Percentiles rank a stretch among this genome's conserved stretches.
phyloP scores from a whole-genome alignment of 2,888 invertebrate species.

The Volucella zonaria region DNA sequence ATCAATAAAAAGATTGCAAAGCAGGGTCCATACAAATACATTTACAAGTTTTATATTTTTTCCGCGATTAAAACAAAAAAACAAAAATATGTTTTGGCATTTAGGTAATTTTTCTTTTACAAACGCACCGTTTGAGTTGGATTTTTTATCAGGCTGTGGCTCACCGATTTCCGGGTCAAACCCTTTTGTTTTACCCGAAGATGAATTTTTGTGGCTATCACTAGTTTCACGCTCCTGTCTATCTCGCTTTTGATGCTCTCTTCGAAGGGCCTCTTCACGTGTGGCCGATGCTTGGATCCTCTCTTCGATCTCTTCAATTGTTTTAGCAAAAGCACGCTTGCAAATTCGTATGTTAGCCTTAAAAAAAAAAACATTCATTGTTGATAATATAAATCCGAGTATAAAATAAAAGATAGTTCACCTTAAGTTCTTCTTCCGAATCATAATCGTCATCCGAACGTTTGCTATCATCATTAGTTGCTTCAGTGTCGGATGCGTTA shows the following conservation, averaged over 20 bases:
- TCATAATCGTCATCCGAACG: conserved; percentile 84
- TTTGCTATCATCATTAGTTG: conserved; percentile 78
- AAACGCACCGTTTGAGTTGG: conserved; percentile 80
- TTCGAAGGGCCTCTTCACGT: conserved; percentile 77
- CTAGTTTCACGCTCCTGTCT: conserved; percentile 38
- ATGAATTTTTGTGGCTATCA: conserved; percentile 43
- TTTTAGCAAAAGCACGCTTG: conserved; percentile 88
- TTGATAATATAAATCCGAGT: background rate
- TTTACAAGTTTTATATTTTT: conserved; percentile 25
- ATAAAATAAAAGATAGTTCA: conserved; percentile 76
- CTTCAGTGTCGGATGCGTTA: conserved; percentile 83
- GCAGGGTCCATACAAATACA: conserved; percentile 51
- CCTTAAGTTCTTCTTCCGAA: conserved; percentile 90
- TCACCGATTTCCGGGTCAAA: conserved; percentile 79
- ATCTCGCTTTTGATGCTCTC: conserved; percentile 58
- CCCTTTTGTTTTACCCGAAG: conserved; percentile 73
- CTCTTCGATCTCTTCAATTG: conserved; percentile 90
- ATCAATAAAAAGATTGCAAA: conserved; percentile 57
- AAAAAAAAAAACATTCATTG: background rate
- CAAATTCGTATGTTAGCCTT: conserved; percentile 86
- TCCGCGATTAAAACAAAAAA: conserved; percentile 39
- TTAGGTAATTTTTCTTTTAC: conserved; percentile 51
- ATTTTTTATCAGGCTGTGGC: conserved; percentile 79
- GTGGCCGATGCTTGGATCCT: conserved; percentile 86
- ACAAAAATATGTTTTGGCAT: conserved; percentile 48